Conservation (phyloP, 2,888 invertebrate genomes). For the Tetrapedia diversipes region DNA sequence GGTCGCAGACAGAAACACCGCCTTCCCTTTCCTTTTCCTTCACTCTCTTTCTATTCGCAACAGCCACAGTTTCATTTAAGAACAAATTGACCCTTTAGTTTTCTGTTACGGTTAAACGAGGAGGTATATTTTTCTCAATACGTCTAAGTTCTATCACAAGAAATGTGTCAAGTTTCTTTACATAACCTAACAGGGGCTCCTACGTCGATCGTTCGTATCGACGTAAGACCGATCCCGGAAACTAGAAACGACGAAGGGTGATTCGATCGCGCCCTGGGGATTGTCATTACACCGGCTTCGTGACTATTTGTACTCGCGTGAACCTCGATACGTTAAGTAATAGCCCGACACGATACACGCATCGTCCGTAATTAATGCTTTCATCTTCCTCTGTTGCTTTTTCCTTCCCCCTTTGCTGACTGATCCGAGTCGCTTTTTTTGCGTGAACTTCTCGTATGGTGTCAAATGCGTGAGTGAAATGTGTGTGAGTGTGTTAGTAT, state of each 20-base stretch:
- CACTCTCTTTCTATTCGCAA: too few relatives aligned
- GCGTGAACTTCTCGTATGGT: not conserved
- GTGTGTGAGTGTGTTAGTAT: too few relatives aligned
- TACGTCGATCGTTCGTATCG: constrained; percentile 10
- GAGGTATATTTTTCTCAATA: too few relatives aligned
- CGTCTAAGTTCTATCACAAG: too few relatives aligned
- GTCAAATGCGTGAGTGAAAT: too few relatives aligned
- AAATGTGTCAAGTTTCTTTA: too few relatives aligned
- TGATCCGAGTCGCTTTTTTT: not conserved
- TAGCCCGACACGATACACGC: constrained; percentile 37
- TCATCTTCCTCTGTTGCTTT: not conserved
- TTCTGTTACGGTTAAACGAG: too few relatives aligned
- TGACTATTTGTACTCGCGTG: constrained; percentile 39
- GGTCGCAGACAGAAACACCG: too few relatives aligned
- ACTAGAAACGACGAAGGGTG: constrained; percentile 33
- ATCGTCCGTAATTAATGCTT: constrained; percentile 26
- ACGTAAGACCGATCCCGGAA: constrained; percentile 6
- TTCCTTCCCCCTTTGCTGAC: not conserved
- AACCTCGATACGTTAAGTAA: constrained; percentile 50
- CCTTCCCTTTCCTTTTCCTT: too few relatives aligned
- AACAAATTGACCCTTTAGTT: too few relatives aligned
- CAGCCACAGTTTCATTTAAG: too few relatives aligned
- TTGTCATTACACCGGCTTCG: constrained; percentile 48
- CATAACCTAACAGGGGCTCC: too few relatives aligned
- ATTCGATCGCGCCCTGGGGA: constrained; percentile 55